Evolutionary conservation across 2,888 invertebrate species (phyloP), one percentile per base, ranked within the genome.

Genomic region (Drosophila lacicola): DNA sequence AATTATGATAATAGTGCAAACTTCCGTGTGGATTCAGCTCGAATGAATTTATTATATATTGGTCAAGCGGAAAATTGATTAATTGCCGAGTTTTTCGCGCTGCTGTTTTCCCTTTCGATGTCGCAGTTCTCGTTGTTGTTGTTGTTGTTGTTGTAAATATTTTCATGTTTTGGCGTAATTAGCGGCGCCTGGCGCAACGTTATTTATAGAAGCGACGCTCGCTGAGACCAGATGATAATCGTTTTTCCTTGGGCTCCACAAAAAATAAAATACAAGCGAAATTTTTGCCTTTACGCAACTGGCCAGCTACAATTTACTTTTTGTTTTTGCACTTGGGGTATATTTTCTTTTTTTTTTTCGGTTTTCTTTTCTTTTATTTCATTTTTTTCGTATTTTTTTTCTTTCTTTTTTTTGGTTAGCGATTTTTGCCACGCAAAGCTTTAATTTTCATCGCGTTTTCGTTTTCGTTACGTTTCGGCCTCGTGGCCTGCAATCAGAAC

Each of bases 11-110:
- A 77, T 78, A 70, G 74, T 79, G 65, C 41, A 50, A 70, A 63
- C 70, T 82, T 82, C 70, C 81, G 55, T 74, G 61, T 21, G 65
- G 44, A 41, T 67, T 46, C 45, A 46, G 51, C 47, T 55, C 58
- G 45, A 67, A 74, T 77, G 72, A 73, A 75, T 69, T 65, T 77
- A 55, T 75, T 75, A 73, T 77, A 37, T 70, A 65, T 82, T 75
- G 84, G 85, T 80, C 77, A 85, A 76, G 86, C 88, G 83, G 82
- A 88, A 84, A 82, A 89, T 88, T 90, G 89, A 88, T 89, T 87
- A 84, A 82, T 90, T 82, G 79, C 70, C 61, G 55, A 80, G 65
- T 72, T 77, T 64, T 65, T 65, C 62, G 62, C 77, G 69, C 64
- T 65, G 51, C 41, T 60, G 45, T 64, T 34, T 39, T 69, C 45